Conservation (phyloP, 2,797 vertebrate species). For the Manis crassicaudata region DNA sequence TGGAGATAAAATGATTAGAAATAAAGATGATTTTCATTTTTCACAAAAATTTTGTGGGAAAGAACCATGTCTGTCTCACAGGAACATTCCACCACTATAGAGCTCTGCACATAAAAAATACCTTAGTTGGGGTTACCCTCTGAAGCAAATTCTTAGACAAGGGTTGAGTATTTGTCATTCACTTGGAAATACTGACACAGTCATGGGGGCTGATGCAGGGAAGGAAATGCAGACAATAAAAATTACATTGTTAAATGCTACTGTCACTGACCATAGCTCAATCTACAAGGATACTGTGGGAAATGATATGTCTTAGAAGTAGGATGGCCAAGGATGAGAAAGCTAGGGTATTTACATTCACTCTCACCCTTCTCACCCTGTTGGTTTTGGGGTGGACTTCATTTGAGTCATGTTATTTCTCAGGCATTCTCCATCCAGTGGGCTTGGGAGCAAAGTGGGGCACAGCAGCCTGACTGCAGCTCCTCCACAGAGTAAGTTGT, state of each 20-base stretch:
- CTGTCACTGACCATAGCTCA: neutral
- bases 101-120: neutral
- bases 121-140: neutral
- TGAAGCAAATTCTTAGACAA: neutral
- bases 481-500: neutral
- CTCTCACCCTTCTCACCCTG: neutral
- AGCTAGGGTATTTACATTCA: neutral
- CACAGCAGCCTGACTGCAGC: neutral
- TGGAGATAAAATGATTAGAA: neutral
- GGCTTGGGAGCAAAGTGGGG: neutral
- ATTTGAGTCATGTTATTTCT: neutral
- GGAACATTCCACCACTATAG: neutral
- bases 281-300: neutral
- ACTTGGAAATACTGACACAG: neutral
- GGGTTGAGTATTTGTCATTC: neutral
- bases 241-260: neutral
- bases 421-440: neutral
- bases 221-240: neutral
- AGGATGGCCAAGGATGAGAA: neutral
- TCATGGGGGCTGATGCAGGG: neutral
- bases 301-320: neutral
- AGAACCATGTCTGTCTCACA: neutral
- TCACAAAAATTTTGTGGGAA: neutral
- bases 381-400: neutral
- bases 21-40: neutral